A percentile compares a stretch with the other conserved stretches of the same genome.
phyloP scores from a whole-genome alignment of 2,797 vertebrate species.

The Hoplostethus mediterraneus region DNA sequence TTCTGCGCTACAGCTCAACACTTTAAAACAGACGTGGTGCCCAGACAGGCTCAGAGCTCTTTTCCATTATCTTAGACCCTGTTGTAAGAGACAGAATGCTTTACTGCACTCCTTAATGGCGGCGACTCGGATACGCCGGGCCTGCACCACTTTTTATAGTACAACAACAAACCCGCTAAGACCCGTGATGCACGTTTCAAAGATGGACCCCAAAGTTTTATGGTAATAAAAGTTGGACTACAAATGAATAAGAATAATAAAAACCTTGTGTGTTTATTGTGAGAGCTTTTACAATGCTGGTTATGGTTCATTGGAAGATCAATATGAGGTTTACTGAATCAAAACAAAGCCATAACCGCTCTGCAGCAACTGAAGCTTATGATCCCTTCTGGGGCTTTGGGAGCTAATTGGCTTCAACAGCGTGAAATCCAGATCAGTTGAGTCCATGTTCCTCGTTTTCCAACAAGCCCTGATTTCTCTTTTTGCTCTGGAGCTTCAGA shows the following conservation, averaged over 20 bases:
- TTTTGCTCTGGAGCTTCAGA: too few relatives aligned
- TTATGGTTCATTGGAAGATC: constrained; percentile 57
- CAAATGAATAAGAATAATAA: constrained; percentile 48
- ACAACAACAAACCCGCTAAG: constrained; percentile 23
- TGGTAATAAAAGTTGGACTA: constrained; percentile 17
- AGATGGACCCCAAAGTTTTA: constrained; percentile 26
- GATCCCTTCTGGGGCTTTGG: constrained; percentile 23
- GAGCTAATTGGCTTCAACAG: constrained; percentile 15
- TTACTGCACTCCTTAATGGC: constrained; percentile 17
- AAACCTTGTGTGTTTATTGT: constrained; percentile 27
- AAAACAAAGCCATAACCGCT: constrained; percentile 32
- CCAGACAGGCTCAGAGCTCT: too few relatives aligned
- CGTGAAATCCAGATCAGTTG: constrained; percentile 14
- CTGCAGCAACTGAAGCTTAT: constrained; percentile 20
- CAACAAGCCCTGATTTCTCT: too few relatives aligned
- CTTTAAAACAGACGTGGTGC: too few relatives aligned
- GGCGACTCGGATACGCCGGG: constrained; percentile 9
- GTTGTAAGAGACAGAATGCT: constrained; percentile 7
- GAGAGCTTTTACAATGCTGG: constrained; percentile 37
- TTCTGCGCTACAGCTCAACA: too few relatives aligned
- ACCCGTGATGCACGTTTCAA: constrained; percentile 43
- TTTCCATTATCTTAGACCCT: background rate
- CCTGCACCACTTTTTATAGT: constrained; percentile 33
- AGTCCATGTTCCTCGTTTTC: too few relatives aligned
- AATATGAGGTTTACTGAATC: constrained; percentile 56